Evolutionary conservation across 2,113 vertebrate genomes (phyloP), one percentile per base, ranked within the genome.

Genomic region (Nettapus auritus): DNA sequence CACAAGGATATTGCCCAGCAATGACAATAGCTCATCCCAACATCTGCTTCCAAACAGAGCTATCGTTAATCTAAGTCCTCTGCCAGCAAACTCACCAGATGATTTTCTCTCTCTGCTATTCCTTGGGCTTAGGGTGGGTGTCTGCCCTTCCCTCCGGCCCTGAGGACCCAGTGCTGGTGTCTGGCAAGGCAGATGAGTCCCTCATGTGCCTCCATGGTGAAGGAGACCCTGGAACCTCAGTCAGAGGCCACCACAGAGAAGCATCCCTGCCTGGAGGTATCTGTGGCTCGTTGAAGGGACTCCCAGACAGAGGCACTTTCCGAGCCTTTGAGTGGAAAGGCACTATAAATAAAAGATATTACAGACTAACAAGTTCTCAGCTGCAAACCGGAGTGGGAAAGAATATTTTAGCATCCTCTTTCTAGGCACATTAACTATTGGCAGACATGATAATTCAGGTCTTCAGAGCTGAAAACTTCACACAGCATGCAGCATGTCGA

Each of bases 381-480:
- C n/a, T 87, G 86, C 86, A 86, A 93, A 96, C 48, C 55, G 62
- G 50, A 94, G 93, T 88, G 83, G 94, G 88, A 96, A 95, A 77
- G 92, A 95, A 93, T 96, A 90, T 95, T 96, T 97, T 95, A 94
- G 66, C 82, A 86, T 95, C 80, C 42, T 78, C 56, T 96, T 96
- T 83, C 94, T 88, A 88, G 81, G 88, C 62, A 40, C 76, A 75
- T 88, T 90, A 97, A 88, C 64, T 94, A 86, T 95, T 96, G 92
- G 86, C 88, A 94, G 69, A 64, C 21, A 4, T 13, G 53, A 83
- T 64, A 1, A 0, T 42, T 88, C 55, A 44, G 86, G 88, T 88
- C 88, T 82, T 92, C 50, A 75, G 73, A 91, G 77, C 34, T 60
- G 93, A 84, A 89, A 82, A 89, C 69, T 42, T 88, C 73, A 89